phyloP scores from a whole-genome alignment of 2,888 invertebrate genomes.

The Pyrgus malvae region DNA sequence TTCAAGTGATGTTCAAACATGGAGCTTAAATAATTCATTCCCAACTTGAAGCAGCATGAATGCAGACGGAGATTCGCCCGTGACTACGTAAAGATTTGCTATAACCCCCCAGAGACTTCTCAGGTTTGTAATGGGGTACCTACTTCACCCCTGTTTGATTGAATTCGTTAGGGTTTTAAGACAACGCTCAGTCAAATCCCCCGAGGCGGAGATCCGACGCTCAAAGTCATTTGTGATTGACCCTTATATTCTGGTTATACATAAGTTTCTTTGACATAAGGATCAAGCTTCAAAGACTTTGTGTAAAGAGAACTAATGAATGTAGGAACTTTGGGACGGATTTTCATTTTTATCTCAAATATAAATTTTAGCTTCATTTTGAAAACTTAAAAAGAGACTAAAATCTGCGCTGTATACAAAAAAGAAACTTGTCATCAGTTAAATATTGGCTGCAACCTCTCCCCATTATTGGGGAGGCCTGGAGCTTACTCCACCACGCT shows the following conservation, averaged over 20 bases:
- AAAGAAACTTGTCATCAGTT: neutral
- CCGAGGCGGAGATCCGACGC: slow-evolving; percentile 13
- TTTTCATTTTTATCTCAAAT: neutral
- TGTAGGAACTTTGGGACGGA: neutral
- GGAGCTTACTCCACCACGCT: no score
- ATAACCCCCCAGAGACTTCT: slow-evolving; percentile 29
- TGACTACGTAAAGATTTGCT: slow-evolving; percentile 29
- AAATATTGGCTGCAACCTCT: neutral
- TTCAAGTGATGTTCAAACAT: slow-evolving; percentile 25
- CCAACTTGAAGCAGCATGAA: slow-evolving; percentile 15
- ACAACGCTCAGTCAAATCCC: slow-evolving; percentile 37
- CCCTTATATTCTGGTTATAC: slow-evolving; percentile 21
- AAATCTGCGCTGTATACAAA: neutral
- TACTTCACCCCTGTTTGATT: slow-evolving; percentile 36
- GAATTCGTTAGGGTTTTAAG: slow-evolving; percentile 38
- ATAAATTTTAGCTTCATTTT: neutral
- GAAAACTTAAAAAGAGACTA: neutral
- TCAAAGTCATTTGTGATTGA: slow-evolving; percentile 35
- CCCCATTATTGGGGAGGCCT: no score
- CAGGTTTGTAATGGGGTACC: slow-evolving; percentile 34
- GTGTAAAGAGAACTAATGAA: neutral
- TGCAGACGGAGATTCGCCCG: slow-evolving; percentile 29
- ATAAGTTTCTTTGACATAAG: slow-evolving; percentile 21
- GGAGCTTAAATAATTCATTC: slow-evolving; percentile 21
- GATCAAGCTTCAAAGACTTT: slow-evolving; percentile 12